phyloP scores from a whole-genome alignment of 53 echinoderm and acorn worm species.

The Luidia sarsii region DNA sequence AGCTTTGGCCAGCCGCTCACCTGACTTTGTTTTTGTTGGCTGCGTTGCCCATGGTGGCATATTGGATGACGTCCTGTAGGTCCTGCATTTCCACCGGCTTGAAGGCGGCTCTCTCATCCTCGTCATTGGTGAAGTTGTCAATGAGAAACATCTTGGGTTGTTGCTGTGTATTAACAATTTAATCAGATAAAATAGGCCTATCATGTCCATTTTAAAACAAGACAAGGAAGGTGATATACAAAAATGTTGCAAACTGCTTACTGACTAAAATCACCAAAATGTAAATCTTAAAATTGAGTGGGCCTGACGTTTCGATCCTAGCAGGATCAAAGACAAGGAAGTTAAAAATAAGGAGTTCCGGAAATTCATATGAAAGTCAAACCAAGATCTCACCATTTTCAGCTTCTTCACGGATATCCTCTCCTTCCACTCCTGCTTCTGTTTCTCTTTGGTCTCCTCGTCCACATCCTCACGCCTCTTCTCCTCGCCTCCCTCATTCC shows the following conservation, averaged over 20 bases:
- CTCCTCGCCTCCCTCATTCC: too few species aligned
- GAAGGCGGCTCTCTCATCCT: background rate
- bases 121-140: conserved; percentile 9
- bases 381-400: conserved; percentile 29
- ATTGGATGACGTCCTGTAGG: conserved; percentile 46
- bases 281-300: too few species aligned
- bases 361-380: background rate
- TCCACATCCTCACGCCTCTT: too few species aligned
- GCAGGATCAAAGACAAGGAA: too few species aligned
- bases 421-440: conserved; percentile 35
- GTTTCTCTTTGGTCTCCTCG: background rate
- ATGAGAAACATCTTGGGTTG: conserved; percentile 49
- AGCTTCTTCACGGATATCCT: conserved; percentile 17
- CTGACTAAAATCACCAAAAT: too few species aligned
- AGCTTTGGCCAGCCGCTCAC: background rate
- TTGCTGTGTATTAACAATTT: too few species aligned
- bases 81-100: conserved; percentile 26
- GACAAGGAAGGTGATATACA: too few species aligned
- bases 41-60: conserved; percentile 12
- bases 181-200: too few species aligned
- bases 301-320: too few species aligned
- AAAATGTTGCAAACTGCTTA: too few species aligned
- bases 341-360: background rate
- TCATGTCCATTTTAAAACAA: too few species aligned
- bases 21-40: conserved; percentile 18